phyloP scores from a whole-genome alignment of 2,797 vertebrate species.

The Amniataba percoides region DNA sequence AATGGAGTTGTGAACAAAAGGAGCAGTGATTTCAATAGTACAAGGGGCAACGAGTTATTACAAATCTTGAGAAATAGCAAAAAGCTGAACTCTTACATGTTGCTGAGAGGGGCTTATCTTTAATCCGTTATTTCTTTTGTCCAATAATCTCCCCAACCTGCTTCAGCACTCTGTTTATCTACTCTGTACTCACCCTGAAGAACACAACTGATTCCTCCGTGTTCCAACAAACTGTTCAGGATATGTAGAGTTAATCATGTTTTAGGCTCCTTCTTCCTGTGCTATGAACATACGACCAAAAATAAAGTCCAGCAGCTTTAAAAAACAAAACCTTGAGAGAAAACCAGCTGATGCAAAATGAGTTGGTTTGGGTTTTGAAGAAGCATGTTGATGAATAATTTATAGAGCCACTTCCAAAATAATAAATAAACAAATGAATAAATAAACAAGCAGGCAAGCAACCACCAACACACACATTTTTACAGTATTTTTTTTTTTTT shows the following conservation, averaged over 20 bases:
- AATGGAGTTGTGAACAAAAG: conserved; percentile 35
- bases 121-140: conserved; percentile 6
- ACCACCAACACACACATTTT: conserved; percentile 85
- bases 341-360: conserved; percentile 66
- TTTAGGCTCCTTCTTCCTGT: conserved; percentile 29
- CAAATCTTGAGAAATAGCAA: conserved; percentile 28
- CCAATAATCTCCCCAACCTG: conserved; percentile 29
- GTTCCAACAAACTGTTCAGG: neutral
- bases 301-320: conserved; percentile 15
- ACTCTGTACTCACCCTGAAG: neutral
- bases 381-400: conserved; percentile 83
- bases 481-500: conserved; percentile 49
- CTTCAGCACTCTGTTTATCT: conserved; percentile 38
- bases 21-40: conserved; percentile 29
- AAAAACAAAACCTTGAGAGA: conserved; percentile 9
- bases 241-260: conserved; percentile 22
- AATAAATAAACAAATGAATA: conserved; percentile 89
- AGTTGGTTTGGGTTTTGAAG: conserved; percentile 69
- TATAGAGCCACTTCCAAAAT: conserved; percentile 83
- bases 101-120: conserved; percentile 25
- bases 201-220: neutral
- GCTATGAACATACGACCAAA: conserved; percentile 21
- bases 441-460: conserved; percentile 90
- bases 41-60: conserved; percentile 8
- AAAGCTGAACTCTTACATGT: conserved; percentile 45